These are phyloP conservation scores for Tamandua tetradactyla DNA, from an alignment of 2,797 vertebrate species.

Conservation along the genomic window DNA sequence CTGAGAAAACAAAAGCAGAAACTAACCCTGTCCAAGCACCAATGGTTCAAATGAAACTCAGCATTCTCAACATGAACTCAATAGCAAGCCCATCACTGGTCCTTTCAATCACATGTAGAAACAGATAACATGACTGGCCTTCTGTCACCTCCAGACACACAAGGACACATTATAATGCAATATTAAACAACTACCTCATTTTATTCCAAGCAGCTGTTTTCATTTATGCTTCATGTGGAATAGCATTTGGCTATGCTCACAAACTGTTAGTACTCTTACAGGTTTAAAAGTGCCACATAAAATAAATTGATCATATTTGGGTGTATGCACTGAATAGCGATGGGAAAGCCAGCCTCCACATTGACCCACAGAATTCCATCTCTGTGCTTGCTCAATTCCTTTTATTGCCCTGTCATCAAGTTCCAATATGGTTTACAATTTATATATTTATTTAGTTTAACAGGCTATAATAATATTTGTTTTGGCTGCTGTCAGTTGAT, in stretches of 20 bases:
- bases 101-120: neutral
- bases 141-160: conserved; percentile 31
- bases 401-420: conserved; percentile 26
- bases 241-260: neutral
- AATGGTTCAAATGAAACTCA: neutral
- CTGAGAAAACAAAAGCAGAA: neutral
- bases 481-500: neutral
- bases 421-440: neutral
- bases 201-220: conserved; percentile 24
- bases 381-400: neutral
- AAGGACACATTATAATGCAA: neutral
- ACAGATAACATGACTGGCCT: neutral
- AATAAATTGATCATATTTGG: conserved; percentile 55
- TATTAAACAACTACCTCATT: neutral
- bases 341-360: neutral
- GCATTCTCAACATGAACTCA: neutral
- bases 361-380: conserved; percentile 9
- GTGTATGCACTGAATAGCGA: neutral
- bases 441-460: conserved; percentile 15
- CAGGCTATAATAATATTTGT: neutral
- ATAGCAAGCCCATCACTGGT: neutral
- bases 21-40: neutral
- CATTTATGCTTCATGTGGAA: conserved; percentile 31
- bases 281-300: conserved; percentile 52
- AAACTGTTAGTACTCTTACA: neutral